phyloP scores from a whole-genome alignment of 2,113 vertebrate genomes.

The Pantherophis guttatus region DNA sequence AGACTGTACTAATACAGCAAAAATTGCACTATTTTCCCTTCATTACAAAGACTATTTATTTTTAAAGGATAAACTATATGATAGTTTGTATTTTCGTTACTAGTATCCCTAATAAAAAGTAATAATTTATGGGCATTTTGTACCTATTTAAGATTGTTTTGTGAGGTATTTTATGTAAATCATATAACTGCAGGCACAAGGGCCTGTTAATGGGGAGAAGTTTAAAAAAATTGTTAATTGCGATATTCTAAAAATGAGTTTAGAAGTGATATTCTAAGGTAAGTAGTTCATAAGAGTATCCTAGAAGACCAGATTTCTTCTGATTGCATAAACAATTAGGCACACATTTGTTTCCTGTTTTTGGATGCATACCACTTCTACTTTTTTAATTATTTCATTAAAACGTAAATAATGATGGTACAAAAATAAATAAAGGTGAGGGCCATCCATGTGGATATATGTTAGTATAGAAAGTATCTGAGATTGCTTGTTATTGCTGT shows the following conservation, averaged over 20 bases:
- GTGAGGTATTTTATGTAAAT: background rate
- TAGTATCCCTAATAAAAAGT: background rate
- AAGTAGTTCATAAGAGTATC: slow-evolving; percentile 43
- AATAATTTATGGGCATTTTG: background rate
- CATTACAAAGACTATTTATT: background rate
- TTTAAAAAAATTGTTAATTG: slow-evolving; percentile 42
- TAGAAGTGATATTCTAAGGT: slow-evolving; percentile 45
- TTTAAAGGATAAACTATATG: background rate
- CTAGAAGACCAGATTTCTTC: slow-evolving; percentile 36
- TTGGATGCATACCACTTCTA: slow-evolving; percentile 34
- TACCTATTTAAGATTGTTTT: background rate
- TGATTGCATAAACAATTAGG: slow-evolving; percentile 54
- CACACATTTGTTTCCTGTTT: slow-evolving; percentile 31
- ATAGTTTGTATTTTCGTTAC: background rate
- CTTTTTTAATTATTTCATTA: slow-evolving; percentile 38
- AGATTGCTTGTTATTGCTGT: slow-evolving; percentile 13
- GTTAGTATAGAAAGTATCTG: slow-evolving; percentile 35
- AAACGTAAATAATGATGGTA: slow-evolving; percentile 58
- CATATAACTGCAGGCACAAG: slow-evolving; percentile 22
- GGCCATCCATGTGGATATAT: slow-evolving; percentile 51
- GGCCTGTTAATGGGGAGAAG: slow-evolving; percentile 33
- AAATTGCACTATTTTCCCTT: background rate
- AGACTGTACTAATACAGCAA: background rate
- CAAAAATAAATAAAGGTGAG: slow-evolving; percentile 35
- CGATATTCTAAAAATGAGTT: background rate